Evolutionary conservation across 2,888 invertebrate genomes (phyloP).

Genomic region (Drosophila trichaetosa): DNA sequence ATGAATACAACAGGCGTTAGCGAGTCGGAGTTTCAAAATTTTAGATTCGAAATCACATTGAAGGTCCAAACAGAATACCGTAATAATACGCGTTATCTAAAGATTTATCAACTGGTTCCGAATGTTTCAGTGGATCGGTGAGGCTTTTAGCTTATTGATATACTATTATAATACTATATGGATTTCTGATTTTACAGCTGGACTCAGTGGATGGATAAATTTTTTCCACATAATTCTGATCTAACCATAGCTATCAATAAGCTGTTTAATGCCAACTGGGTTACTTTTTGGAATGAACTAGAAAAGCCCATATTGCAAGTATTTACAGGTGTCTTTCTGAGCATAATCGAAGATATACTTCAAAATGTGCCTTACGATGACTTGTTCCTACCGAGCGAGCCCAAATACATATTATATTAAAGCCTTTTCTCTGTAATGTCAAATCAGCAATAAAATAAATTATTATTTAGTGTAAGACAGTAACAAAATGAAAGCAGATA

Average conservation of each 20-base stretch:
- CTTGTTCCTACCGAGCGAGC: slow-evolving; percentile 44
- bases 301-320: slow-evolving; percentile 56
- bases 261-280: slow-evolving; percentile 58
- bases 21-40: slow-evolving; percentile 60
- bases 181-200: slow-evolving; percentile 32
- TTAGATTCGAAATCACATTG: slow-evolving; percentile 50
- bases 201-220: slow-evolving; percentile 61
- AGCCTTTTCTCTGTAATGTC: neutral
- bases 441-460: neutral
- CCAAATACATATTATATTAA: neutral
- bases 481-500: neutral
- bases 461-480: neutral
- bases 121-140: slow-evolving; percentile 56
- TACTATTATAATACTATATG: neutral
- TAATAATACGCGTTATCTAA: slow-evolving; percentile 63
- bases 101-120: slow-evolving; percentile 64
- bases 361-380: slow-evolving; percentile 64
- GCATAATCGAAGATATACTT: slow-evolving; percentile 54
- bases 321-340: slow-evolving; percentile 52
- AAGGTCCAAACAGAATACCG: slow-evolving; percentile 64
- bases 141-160: slow-evolving; percentile 11
- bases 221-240: slow-evolving; percentile 59
- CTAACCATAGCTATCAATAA: slow-evolving; percentile 54
- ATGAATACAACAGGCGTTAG: slow-evolving; percentile 52
- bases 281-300: slow-evolving; percentile 65